A percentile compares a stretch with the other conserved stretches of the same genome.
phyloP scores from a whole-genome alignment of 2,113 vertebrate genomes.

The Hydrolagus affinis region DNA sequence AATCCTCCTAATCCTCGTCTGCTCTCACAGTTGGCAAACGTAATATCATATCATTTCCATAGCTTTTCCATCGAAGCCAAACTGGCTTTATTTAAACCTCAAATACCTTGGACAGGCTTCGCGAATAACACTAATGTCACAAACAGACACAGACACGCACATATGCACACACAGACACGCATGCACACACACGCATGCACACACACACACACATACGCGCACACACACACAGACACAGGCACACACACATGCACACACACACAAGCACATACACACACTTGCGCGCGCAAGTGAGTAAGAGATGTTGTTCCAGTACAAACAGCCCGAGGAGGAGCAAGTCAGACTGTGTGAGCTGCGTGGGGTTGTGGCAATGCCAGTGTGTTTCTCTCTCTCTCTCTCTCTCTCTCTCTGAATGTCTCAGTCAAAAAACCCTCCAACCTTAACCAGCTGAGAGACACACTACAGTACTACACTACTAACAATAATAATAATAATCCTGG shows the following conservation, averaged over 20 bases:
- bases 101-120: constrained; percentile 23
- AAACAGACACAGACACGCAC: constrained; percentile 15
- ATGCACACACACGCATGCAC: background rate
- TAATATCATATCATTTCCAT: constrained; percentile 1
- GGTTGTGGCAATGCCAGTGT: background rate
- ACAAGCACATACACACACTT: constrained; percentile 21
- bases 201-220: background rate
- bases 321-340: background rate
- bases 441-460: too few relatives aligned
- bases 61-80: constrained; percentile 19
- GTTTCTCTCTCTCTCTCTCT: too few relatives aligned
- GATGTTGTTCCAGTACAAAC: constrained; percentile 20
- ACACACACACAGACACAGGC: background rate
- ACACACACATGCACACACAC: background rate
- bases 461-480: too few relatives aligned
- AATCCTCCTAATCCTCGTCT: background rate
- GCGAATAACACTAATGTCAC: constrained; percentile 21
- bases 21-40: constrained; percentile 13
- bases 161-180: too few relatives aligned
- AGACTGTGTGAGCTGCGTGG: background rate
- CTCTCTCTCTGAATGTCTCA: too few relatives aligned
- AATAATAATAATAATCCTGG: too few relatives aligned
- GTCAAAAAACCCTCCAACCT: too few relatives aligned
- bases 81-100: constrained; percentile 23
- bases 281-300: constrained; percentile 15